phyloP scores from a whole-genome alignment of 2,113 vertebrate genomes.

The Puma concolor region DNA sequence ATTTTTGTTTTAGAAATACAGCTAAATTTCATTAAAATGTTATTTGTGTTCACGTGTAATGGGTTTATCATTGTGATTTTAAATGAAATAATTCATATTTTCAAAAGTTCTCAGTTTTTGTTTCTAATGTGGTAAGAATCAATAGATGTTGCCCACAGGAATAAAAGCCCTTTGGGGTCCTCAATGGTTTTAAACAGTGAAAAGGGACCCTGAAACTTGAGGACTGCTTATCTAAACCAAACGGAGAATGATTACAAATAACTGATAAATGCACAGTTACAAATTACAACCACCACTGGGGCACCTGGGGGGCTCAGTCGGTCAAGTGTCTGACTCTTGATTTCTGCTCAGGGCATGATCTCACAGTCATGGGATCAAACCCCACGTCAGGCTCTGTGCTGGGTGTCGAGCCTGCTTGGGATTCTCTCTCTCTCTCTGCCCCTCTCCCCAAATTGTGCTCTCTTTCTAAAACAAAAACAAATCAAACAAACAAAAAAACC shows the following conservation, averaged over 20 bases:
- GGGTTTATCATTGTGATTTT: not conserved
- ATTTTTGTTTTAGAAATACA: not conserved
- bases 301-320: too few relatives aligned
- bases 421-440: too few relatives aligned
- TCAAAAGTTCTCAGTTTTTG: not conserved
- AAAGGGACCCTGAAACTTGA: not conserved
- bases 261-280: not conserved
- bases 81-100: not conserved
- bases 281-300: not conserved
- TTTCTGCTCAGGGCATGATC: too few relatives aligned
- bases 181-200: not conserved
- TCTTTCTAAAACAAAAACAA: too few relatives aligned
- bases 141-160: not conserved
- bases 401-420: too few relatives aligned
- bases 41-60: not conserved
- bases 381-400: too few relatives aligned
- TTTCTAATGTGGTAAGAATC: not conserved
- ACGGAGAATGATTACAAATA: not conserved
- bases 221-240: not conserved
- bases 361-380: too few relatives aligned
- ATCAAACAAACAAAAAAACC: not conserved
- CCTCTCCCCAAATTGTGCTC: too few relatives aligned
- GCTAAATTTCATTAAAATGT: not conserved
- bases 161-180: not conserved
- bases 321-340: too few relatives aligned